phyloP scores from a whole-genome alignment of 2,888 invertebrate genomes.

The Agrochola lychnidis region DNA sequence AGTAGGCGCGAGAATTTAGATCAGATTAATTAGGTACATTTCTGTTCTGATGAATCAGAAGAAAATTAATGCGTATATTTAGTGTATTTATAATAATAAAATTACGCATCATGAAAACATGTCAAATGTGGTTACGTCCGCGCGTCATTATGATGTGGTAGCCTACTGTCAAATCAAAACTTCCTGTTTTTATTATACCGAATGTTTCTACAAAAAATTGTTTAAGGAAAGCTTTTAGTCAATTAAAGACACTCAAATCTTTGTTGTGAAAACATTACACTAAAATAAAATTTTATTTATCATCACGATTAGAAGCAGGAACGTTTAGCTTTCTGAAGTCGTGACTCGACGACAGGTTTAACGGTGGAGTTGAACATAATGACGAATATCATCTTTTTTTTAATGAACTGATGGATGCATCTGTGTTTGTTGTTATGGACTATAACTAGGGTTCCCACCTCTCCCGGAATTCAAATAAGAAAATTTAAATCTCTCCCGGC shows the following conservation, averaged over 20 bases:
- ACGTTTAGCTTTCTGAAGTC: conserved; percentile 54
- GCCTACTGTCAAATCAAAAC: not conserved
- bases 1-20: conserved; percentile 71
- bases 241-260: conserved; percentile 25
- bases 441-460: not conserved
- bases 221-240: conserved; percentile 7
- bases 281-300: conserved; percentile 52
- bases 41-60: conserved; percentile 13
- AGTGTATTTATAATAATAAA: conserved; percentile 1
- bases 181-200: not conserved
- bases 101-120: not conserved
- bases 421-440: conserved; percentile 52
- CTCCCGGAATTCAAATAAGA: no score
- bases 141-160: conserved; percentile 18
- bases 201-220: not conserved
- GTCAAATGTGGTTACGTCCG: conserved; percentile 23
- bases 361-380: conserved; percentile 38
- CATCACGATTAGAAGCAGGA: conserved; percentile 40
- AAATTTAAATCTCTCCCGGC: no score
- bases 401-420: conserved; percentile 52
- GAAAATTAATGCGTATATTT: not conserved
- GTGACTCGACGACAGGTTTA: conserved; percentile 58
- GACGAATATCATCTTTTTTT: conserved; percentile 39
- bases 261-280: conserved; percentile 40
- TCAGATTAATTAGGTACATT: conserved; percentile 14